Evolutionary conservation across 2,797 vertebrate species (phyloP), one percentile per base, ranked within the genome.

Genomic region (Chloroceryle amazona): DNA sequence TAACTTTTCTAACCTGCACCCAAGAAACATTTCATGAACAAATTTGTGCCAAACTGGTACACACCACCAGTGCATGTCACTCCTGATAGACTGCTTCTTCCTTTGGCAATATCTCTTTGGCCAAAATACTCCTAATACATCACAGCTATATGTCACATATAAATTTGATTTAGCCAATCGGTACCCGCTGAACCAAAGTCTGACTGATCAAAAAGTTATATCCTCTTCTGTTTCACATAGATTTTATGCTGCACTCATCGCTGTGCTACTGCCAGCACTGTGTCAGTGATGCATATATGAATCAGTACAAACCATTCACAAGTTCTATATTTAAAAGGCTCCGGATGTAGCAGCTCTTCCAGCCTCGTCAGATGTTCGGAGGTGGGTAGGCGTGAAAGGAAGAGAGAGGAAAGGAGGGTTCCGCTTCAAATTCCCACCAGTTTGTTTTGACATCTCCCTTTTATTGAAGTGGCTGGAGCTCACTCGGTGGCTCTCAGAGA

Each of bases 321-420:
- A 95, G 92, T 96, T 97, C 96, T 96, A 96, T 93, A 96, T 96
- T 96, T 95, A 96, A 96, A 96, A 96, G 89, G 94, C 94, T 95
- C 96, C 96, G 96, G 96, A 96, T 97, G 96, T 96, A 96, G 92
- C 97, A 97, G 90, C 35, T 96, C 95, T 98, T 97, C 82, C 82
- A 98, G 96, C 87, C 93, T 91, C 94, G 96, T 97, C 97, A 97
- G 97, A 98, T 97, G 98, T 98, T 96, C 96, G 31, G 97, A 96
- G 95, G 96, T 81, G 95, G 95, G 96, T 91, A 96, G 96, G 94
- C 95, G 96, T 96, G 95, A 96, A 96, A 93, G 95, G 91, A 97
- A 96, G 93, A 92, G 87, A 96, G 89, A 84, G 75, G 81, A 95
- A 96, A 95, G 96, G 94, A 96, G 96, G 96, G 93, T 93, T 97